Evolutionary conservation across 2,888 invertebrate genomes (phyloP), one percentile per base, ranked within the genome.

Genomic region (Drosophila affinis): DNA sequence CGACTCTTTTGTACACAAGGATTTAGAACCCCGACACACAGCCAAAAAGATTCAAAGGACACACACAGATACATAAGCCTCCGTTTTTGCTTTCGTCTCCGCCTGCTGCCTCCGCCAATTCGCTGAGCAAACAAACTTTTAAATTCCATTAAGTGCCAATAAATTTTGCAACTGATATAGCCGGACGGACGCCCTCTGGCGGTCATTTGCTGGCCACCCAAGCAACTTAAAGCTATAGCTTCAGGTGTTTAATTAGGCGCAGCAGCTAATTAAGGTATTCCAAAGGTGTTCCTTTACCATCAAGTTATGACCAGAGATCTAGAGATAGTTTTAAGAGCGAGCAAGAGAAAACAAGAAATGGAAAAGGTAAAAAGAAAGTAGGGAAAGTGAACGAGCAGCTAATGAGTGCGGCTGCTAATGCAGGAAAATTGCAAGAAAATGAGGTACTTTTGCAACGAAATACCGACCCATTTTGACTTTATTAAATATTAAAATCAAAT

Each of bases 81-180:
- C 12, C 14, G 5, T 6, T 14, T 39, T 7, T 7, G 7, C 47
- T 12, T 47, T 55, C 51, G 29, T 24, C 57, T 44, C 52, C 49
- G 49, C 55, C 32, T 51, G 21, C 53, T 71, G 54, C 65, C 32
- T 56, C 69, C 55, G 55, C 18, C 24, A 17, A 21, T 51, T 78
- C 72, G 70, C 78, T 72, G 55, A 79, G 82, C 79, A 89, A 88
- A 90, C 84, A 89, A 89, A 90, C 89, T 90, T 89, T 87, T 81
- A 90, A 90, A 90, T 90, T 90, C 89, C 89, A 90, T 90, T 90
- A 90, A 88, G 87, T 86, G 88, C n/a, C 85, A 86, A 90, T 90
- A 88, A 89, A 90, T 90, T 90, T 90, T 90, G 88, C 78, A 90
- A 87, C 86, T 87, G 88, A 89, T 90, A 89, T 70, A 49, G 67